These are phyloP conservation scores for Catocala fraxini DNA, from an alignment of 2,888 invertebrate genomes.

Conservation along the genomic window DNA sequence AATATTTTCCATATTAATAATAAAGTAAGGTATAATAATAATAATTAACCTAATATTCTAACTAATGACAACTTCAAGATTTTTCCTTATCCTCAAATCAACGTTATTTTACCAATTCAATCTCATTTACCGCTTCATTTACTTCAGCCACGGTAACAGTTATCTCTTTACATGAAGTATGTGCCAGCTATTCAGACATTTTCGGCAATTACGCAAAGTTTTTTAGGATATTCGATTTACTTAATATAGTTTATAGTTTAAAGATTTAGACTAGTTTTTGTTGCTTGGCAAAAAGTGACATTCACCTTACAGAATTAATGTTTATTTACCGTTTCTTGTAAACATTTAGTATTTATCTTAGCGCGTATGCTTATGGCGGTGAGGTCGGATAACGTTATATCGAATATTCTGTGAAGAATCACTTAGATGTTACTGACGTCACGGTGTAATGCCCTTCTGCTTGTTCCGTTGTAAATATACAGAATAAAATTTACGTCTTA, in stretches of 20 bases:
- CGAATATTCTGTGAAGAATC: no score
- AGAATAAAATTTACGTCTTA: no score
- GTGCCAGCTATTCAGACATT: slow-evolving; percentile 27
- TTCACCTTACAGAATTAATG: slow-evolving; percentile 17
- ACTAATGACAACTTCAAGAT: not conserved
- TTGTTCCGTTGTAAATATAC: no score
- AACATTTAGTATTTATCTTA: not conserved
- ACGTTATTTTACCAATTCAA: slow-evolving; percentile 20
- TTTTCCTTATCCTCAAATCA: slow-evolving; percentile 1
- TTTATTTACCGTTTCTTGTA: slow-evolving; percentile 5
- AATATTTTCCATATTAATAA: no score
- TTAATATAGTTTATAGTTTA: slow-evolving; percentile 11
- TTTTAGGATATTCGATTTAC: slow-evolving; percentile 24
- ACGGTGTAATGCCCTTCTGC: no score
- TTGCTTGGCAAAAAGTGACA: slow-evolving; percentile 26
- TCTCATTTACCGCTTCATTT: slow-evolving; percentile 35
- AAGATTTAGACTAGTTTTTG: slow-evolving; percentile 34
- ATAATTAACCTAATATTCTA: not conserved
- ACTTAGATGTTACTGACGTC: no score
- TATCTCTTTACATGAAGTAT: slow-evolving; percentile 16
- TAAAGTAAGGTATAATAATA: no score
- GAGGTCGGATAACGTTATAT: no score
- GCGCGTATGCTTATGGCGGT: no score
- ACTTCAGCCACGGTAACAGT: slow-evolving; percentile 18
- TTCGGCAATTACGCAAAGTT: slow-evolving; percentile 4